phyloP scores from a whole-genome alignment of 2,113 vertebrate genomes.

The Hippocampus mohnikei region DNA sequence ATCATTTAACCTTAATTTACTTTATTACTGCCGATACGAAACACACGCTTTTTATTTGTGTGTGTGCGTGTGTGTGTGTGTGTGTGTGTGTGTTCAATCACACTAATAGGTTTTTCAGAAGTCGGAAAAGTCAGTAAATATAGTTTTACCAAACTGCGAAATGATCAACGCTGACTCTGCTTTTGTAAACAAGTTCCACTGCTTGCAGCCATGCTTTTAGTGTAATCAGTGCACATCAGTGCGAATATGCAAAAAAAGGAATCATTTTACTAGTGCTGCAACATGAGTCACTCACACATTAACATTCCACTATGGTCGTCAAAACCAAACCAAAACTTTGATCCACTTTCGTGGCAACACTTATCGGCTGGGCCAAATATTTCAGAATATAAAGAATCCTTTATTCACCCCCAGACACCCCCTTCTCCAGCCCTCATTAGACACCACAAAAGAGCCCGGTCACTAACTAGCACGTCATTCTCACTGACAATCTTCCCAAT shows the following conservation, averaged over 20 bases:
- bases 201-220: not conserved
- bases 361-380: slow-evolving; percentile 51
- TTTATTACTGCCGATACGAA: too few relatives aligned
- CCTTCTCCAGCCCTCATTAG: slow-evolving; percentile 8
- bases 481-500: not conserved
- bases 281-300: not conserved
- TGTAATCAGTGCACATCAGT: not conserved
- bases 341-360: slow-evolving; percentile 8
- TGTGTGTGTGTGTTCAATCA: too few relatives aligned
- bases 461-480: slow-evolving; percentile 5
- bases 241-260: not conserved
- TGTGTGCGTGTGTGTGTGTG: too few relatives aligned
- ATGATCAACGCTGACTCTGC: not conserved
- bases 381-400: slow-evolving; percentile 56
- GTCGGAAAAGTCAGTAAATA: not conserved
- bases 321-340: not conserved
- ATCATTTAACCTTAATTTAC: not conserved
- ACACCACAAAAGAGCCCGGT: slow-evolving; percentile 16
- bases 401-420: slow-evolving; percentile 19
- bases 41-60: too few relatives aligned
- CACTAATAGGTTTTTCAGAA: too few relatives aligned
- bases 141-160: not conserved
- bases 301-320: not conserved
- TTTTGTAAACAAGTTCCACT: not conserved
- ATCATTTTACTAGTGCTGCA: not conserved